A percentile compares a stretch with the other conserved stretches of the same genome.
phyloP scores from a whole-genome alignment of 2,888 invertebrate genomes.

The Lasiommata megera region DNA sequence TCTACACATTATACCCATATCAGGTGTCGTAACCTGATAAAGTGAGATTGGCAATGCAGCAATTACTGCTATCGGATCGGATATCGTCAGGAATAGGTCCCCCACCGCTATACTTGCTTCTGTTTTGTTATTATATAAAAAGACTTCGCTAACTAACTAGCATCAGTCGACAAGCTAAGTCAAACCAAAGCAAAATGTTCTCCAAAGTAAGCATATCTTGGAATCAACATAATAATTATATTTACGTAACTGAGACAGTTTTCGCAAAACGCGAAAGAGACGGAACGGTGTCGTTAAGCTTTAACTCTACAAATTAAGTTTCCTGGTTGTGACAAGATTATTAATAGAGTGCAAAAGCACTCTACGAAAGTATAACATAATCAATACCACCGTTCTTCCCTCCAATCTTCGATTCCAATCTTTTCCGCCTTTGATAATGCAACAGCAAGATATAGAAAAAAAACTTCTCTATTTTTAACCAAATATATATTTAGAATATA shows the following conservation, averaged over 20 bases:
- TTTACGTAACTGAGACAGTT: slow-evolving; percentile 18
- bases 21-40: slow-evolving; percentile 66
- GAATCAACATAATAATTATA: slow-evolving; percentile 4
- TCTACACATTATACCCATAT: slow-evolving; percentile 64
- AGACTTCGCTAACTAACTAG: slow-evolving; percentile 64
- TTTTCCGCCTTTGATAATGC: too few species aligned
- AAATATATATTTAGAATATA: too few species aligned
- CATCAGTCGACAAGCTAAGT: slow-evolving; percentile 71
- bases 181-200: slow-evolving; percentile 75
- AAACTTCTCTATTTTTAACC: too few species aligned
- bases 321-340: neutral
- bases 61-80: slow-evolving; percentile 76
- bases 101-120: slow-evolving; percentile 59
- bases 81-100: slow-evolving; percentile 71
- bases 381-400: too few species aligned
- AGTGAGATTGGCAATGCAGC: slow-evolving; percentile 73
- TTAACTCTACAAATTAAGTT: neutral
- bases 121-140: slow-evolving; percentile 80
- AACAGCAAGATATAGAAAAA: too few species aligned
- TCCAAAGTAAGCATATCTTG: slow-evolving; percentile 64
- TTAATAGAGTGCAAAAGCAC: neutral
- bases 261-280: slow-evolving; percentile 3
- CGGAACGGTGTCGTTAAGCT: slow-evolving; percentile 12
- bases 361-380: too few species aligned
- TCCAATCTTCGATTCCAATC: too few species aligned